Conservation (phyloP, 2,797 vertebrate genomes). For the Chloroceryle inda region DNA sequence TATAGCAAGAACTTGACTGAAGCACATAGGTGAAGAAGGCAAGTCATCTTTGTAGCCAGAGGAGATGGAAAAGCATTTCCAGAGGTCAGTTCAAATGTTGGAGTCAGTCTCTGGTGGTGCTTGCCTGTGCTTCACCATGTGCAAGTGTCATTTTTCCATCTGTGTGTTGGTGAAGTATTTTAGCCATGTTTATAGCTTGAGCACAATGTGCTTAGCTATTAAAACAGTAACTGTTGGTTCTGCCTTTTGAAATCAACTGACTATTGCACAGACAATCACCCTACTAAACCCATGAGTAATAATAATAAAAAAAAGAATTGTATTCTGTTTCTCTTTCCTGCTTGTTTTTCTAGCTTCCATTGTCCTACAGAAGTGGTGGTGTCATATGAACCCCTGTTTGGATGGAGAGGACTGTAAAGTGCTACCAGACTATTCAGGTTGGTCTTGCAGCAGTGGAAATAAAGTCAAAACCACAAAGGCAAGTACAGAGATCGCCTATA, state of each 20-base stretch:
- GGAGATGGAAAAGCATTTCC: neutral
- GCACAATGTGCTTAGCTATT: neutral
- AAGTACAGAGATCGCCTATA: slow-evolving; percentile 58
- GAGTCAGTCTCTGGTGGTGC: neutral
- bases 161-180: neutral
- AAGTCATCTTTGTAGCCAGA: neutral
- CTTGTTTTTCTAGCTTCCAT: slow-evolving; percentile 80
- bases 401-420: slow-evolving; percentile 86
- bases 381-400: slow-evolving; percentile 85
- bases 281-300: neutral
- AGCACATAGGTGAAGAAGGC: neutral
- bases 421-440: slow-evolving; percentile 85
- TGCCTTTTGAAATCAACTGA: neutral
- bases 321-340: slow-evolving; percentile 31
- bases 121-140: neutral
- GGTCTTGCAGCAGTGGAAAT: slow-evolving; percentile 87
- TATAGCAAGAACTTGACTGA: neutral
- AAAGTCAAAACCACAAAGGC: slow-evolving; percentile 89
- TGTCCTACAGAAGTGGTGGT: slow-evolving; percentile 86
- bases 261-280: neutral
- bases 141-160: neutral
- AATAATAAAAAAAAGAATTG: neutral
- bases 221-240: neutral
- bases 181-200: neutral
- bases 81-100: neutral